phyloP scores from a whole-genome alignment of 2,888 invertebrate genomes.

The Rhagonycha fulva region DNA sequence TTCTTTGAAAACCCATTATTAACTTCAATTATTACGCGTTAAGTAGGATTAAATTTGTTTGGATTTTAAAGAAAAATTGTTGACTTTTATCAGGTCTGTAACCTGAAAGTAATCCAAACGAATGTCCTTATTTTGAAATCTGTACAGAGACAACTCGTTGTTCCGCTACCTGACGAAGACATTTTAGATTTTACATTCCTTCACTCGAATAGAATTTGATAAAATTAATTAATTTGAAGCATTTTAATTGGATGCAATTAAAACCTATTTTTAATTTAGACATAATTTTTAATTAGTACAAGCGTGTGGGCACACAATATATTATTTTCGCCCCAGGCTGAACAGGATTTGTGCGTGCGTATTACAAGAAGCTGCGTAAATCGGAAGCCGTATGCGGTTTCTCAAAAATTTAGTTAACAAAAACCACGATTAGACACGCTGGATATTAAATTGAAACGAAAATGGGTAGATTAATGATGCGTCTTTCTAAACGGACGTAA shows the following conservation, averaged over 20 bases:
- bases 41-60: not conserved
- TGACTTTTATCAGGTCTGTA: not conserved
- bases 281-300: not conserved
- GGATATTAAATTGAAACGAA: not conserved
- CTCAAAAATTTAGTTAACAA: slow-evolving; percentile 8
- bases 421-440: slow-evolving; percentile 8
- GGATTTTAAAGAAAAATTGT: not conserved
- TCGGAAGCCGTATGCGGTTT: slow-evolving; percentile 21
- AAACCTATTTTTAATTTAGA: not conserved
- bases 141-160: not conserved
- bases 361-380: slow-evolving; percentile 24
- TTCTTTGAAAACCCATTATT: not conserved
- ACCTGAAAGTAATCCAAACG: not conserved
- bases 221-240: not conserved
- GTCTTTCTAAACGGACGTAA: not conserved
- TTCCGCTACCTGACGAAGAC: not conserved
- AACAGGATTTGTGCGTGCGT: slow-evolving; percentile 21
- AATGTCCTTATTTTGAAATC: not conserved
- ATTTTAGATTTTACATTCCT: not conserved
- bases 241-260: not conserved
- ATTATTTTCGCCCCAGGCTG: slow-evolving; percentile 16
- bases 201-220: not conserved
- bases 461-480: not conserved
- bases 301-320: slow-evolving; percentile 8
- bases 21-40: not conserved